Base-by-base conservation (phyloP, 2,888 invertebrate genomes). In the Phanerotoma sp. region DNA sequence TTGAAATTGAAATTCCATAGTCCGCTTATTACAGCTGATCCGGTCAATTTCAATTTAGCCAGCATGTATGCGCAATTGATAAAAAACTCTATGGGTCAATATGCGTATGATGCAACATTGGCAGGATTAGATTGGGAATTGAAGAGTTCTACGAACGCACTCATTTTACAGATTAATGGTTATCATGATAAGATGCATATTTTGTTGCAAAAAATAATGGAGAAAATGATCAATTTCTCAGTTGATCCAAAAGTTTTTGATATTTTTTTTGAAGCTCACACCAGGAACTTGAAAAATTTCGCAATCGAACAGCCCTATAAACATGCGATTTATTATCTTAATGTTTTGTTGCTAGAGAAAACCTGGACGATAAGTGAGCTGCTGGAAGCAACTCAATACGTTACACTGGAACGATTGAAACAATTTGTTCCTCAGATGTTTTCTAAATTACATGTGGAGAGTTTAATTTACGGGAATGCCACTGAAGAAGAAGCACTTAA, bases 351-450 rank as follows among this genome's bases (percentile, higher is more conserved):
- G 46, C 84, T 89, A 0, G 95, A 96, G 70, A 83, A 89, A 63
- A 86, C 88, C 3, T 98, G 97, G 96, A 89, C 90, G 0, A 90
- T 94, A 68, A 85, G 88, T 46, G 95, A 98, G 73, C 82, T 96
- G 1, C 73, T 96, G 42, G 86, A 89, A 6, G 87, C 91, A 0
- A 86, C 89, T 58, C 83, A 89, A 63, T 85, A 85, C 51, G 80
- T 96, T 60, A 93, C 92, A 0, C 79, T 88, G 22, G 90, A 92
- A 38, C 83, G 84, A 61, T 77, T 97, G 13, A 82, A 89, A 64
- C 83, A 84, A 21, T 96, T 93, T 76, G 87, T 92, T 4, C 84
- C 87, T 0, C 85, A 90, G 46, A 82, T 97, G 63, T 81, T 96
- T 40, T 85, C 88, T 1, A 88, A 88, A 58, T 82, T 96, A 66